These are phyloP conservation scores for Distichodus sexfasciatus DNA, from an alignment of 2,797 vertebrate species.

Conservation along the genomic window DNA sequence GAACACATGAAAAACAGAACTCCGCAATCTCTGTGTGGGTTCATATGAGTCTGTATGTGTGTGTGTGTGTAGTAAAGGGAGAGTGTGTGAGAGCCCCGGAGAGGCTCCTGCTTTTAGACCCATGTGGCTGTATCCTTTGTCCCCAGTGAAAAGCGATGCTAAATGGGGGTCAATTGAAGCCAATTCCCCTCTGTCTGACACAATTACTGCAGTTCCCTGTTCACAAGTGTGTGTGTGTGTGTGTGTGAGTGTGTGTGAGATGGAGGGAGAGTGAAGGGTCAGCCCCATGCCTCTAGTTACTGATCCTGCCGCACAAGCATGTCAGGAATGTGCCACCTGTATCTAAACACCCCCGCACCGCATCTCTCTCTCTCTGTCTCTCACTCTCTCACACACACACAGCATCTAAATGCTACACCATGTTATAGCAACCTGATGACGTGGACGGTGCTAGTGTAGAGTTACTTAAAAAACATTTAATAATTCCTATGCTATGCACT, in stretches of 20 bases:
- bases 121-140: slow-evolving; percentile 80
- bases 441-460: neutral
- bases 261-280: slow-evolving; percentile 16
- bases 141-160: slow-evolving; percentile 71
- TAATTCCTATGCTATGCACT: no score
- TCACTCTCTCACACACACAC: slow-evolving; percentile 32
- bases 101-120: slow-evolving; percentile 77
- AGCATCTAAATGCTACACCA: no score
- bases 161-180: slow-evolving; percentile 82
- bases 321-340: slow-evolving; percentile 69
- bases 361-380: no score
- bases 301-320: slow-evolving; percentile 70
- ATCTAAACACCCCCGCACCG: slow-evolving; percentile 43
- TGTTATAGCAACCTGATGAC: neutral
- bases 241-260: slow-evolving; percentile 37
- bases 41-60: neutral
- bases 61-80: neutral
- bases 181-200: slow-evolving; percentile 75
- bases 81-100: slow-evolving; percentile 39
- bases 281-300: slow-evolving; percentile 67
- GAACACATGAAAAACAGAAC: no score
- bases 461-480: no score
- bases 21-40: neutral
- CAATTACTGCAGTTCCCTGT: slow-evolving; percentile 72
- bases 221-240: slow-evolving; percentile 41